Conservation (phyloP, 2,888 invertebrate genomes). For the Eupithecia centaureata region DNA sequence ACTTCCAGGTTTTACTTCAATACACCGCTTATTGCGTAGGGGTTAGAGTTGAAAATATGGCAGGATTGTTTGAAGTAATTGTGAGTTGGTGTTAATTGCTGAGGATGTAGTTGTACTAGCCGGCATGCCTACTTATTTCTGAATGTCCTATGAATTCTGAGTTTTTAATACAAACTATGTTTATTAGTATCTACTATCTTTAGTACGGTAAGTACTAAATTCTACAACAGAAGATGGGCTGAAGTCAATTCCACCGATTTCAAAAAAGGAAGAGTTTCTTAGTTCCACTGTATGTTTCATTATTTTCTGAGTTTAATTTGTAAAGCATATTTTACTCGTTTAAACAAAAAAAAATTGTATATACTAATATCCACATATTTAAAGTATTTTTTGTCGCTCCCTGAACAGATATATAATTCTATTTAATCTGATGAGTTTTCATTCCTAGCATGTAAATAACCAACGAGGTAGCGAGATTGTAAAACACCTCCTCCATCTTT, state of each 20-base stretch:
- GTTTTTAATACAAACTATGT: neutral
- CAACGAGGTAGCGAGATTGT: neutral
- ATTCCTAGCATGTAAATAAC: neutral
- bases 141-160: neutral
- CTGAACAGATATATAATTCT: neutral
- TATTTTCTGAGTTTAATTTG: too few species aligned
- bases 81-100: slow-evolving; percentile 28
- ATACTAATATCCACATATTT: too few species aligned
- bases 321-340: too few species aligned
- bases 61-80: slow-evolving; percentile 15
- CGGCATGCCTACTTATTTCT: neutral
- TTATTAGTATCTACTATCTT: neutral
- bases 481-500: neutral
- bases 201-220: too few species aligned
- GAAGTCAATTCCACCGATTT: neutral
- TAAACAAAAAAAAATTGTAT: too few species aligned
- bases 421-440: neutral
- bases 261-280: neutral
- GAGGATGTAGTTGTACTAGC: slow-evolving; percentile 7
- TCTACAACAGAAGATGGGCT: neutral
- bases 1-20: slow-evolving; percentile 64
- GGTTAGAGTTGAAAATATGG: slow-evolving; percentile 22
- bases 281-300: neutral
- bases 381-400: too few species aligned
- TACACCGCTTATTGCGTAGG: slow-evolving; percentile 9